Conservation (phyloP, 2,113 vertebrate species). For the Cinclus cinclus region DNA sequence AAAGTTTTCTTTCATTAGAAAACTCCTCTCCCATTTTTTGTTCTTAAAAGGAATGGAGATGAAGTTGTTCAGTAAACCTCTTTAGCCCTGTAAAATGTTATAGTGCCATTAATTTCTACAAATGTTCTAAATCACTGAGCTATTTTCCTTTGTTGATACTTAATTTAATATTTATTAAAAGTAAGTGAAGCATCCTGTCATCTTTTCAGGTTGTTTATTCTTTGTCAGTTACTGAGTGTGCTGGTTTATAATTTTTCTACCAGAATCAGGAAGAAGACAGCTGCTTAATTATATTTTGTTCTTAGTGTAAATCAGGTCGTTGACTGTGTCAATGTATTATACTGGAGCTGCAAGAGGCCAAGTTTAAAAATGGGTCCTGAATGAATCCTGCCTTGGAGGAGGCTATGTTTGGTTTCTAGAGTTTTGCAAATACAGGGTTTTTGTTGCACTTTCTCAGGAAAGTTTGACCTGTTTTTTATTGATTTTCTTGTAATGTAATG, state of each 20-base stretch:
- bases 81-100: not conserved
- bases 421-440: not conserved
- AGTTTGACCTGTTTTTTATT: not conserved
- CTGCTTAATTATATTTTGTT: not conserved
- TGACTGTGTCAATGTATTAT: not conserved
- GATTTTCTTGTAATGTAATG: not conserved
- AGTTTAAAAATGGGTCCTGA: not conserved
- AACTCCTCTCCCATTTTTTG: not conserved
- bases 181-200: not conserved
- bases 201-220: not conserved
- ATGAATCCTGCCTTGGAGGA: not conserved
- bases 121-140: not conserved
- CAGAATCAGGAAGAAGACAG: not conserved
- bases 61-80: not conserved
- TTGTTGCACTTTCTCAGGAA: not conserved
- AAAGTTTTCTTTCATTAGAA: not conserved
- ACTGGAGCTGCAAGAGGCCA: not conserved
- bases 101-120: not conserved
- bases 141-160: not conserved
- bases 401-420: not conserved
- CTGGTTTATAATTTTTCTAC: not conserved
- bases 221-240: not conserved
- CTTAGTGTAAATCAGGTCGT: not conserved
- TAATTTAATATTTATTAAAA: not conserved
- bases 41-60: not conserved